Evolutionary conservation across 2,113 vertebrate genomes (phyloP).

Genomic region (Pogonocichla stellata): DNA sequence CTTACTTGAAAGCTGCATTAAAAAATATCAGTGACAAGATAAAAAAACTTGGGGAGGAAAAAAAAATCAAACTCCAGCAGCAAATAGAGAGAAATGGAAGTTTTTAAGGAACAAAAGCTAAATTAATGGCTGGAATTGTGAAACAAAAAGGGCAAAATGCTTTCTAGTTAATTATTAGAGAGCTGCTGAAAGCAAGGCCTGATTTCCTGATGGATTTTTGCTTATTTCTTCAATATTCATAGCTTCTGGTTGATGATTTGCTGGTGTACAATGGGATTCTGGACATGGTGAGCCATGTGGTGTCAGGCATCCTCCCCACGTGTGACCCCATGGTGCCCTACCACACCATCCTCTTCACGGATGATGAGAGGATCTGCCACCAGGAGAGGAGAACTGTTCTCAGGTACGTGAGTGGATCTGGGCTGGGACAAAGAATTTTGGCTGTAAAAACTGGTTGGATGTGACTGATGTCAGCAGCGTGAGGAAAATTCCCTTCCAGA

Average conservation of each 20-base stretch:
- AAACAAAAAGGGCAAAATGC: background rate
- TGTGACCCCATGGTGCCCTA: conserved; percentile 85
- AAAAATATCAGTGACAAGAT: background rate
- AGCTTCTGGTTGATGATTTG: conserved; percentile 96
- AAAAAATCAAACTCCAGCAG: background rate
- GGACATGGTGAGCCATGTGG: conserved; percentile 80
- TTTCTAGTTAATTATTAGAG: background rate
- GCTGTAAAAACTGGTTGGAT: background rate
- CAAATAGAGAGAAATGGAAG: background rate
- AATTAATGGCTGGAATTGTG: background rate
- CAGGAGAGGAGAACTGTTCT: conserved; percentile 83
- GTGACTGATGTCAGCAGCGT: background rate
- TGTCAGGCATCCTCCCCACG: conserved; percentile 88
- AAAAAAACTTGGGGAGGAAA: background rate
- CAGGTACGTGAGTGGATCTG: conserved; percentile 73
- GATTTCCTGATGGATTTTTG: background rate
- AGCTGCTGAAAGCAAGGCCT: background rate
- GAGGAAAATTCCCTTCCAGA: background rate
- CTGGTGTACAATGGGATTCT: conserved; percentile 94
- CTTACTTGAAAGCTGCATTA: background rate
- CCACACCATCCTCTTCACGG: conserved; percentile 93
- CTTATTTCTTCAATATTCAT: background rate
- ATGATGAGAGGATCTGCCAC: conserved; percentile 76
- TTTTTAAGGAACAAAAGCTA: background rate
- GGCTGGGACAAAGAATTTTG: background rate